Conservation (phyloP, 2,888 invertebrate genomes). For the Trilocha varians region DNA sequence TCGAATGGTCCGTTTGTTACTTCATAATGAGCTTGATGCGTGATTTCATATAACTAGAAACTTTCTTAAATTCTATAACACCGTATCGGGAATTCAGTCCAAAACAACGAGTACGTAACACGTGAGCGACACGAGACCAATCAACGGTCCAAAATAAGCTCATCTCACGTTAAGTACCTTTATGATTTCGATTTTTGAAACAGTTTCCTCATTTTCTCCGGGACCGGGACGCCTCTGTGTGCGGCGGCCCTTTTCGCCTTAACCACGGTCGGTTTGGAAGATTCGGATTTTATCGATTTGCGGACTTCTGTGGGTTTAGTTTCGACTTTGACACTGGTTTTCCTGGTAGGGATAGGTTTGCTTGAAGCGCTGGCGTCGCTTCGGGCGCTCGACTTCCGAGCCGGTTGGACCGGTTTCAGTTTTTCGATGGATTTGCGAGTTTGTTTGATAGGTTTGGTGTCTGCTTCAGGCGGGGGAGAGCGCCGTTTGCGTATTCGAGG, state of each 20-base stretch:
- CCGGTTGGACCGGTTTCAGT: conserved; percentile 15
- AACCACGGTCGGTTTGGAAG: conserved; percentile 15
- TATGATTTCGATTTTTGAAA: conserved; percentile 36
- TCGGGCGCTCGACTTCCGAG: conserved; percentile 21
- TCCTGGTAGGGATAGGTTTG: conserved; percentile 20
- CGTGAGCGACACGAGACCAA: not conserved
- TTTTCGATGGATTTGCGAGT: conserved; percentile 16
- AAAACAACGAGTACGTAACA: conserved; percentile 4
- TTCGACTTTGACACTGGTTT: conserved; percentile 24
- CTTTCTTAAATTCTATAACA: conserved; percentile 23
- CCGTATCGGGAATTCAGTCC: conserved; percentile 22
- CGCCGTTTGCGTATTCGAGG: conserved; percentile 60
- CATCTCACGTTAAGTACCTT: conserved; percentile 7
- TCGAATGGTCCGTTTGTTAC: conserved; percentile 63
- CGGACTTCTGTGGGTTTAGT: conserved; percentile 15
- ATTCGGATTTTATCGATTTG: conserved; percentile 7
- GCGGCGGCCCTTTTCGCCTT: conserved; percentile 29
- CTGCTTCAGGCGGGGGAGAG: conserved; percentile 34
- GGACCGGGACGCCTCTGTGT: conserved; percentile 52
- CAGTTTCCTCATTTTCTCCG: conserved; percentile 49
- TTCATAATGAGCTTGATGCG: conserved; percentile 50
- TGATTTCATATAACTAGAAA: conserved; percentile 42
- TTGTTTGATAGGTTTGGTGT: conserved; percentile 5
- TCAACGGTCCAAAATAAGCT: too few species aligned
- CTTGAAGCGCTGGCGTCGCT: conserved; percentile 15